Base-by-base conservation (phyloP, 2,113 vertebrate genomes). In the Nesogale talazaci region DNA sequence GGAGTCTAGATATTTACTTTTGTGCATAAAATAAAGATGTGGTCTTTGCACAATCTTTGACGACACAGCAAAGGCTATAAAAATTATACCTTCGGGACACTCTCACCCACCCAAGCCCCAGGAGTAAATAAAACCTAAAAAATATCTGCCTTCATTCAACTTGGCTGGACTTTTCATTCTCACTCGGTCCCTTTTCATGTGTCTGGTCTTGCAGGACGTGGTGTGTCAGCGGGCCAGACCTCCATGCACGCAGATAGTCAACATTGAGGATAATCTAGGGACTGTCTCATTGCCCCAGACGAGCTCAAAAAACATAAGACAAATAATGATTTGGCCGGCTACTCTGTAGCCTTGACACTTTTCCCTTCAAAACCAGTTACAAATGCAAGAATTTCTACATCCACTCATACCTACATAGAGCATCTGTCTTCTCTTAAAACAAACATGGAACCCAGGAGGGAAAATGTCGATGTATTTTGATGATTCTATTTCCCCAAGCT, bases 51-150 rank as follows among this genome's bases (percentile, higher is more conserved):
- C 34, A 83, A 61, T 83, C 4, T 52, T 78, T 75, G 92, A 34
- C 79, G 75, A 74, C 88, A 69, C 65, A 84, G 81, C 86, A 36
- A 77, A 56, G 79, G 79, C 63, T 95, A 92, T 90, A 83, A 88
- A 95, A 90, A 83, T 46, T 34, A 94, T 77, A 92, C 92, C 78
- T 91, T 70, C 89, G 31, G 81, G 88, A 75, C 27, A 23, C 72
- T 86, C 61, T 34, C 3, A 82, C 78, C 46, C 46, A 52, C 46
- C 46, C 46, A 52, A 52, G 46, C 46, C 93, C 84, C 90, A 92
- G 87, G 92, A 89, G 87, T 94, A 92, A 94, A 91, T 84, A 96
- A 95, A 93, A 91, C 67, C 81, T 91, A 19, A 70, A 77, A 94
- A 94, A 46, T 31, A 74, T 87, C 77, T 69, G 61, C 78, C 69